Conservation (phyloP, 2,113 vertebrate genomes). For the Entomyzon cyanotis region DNA sequence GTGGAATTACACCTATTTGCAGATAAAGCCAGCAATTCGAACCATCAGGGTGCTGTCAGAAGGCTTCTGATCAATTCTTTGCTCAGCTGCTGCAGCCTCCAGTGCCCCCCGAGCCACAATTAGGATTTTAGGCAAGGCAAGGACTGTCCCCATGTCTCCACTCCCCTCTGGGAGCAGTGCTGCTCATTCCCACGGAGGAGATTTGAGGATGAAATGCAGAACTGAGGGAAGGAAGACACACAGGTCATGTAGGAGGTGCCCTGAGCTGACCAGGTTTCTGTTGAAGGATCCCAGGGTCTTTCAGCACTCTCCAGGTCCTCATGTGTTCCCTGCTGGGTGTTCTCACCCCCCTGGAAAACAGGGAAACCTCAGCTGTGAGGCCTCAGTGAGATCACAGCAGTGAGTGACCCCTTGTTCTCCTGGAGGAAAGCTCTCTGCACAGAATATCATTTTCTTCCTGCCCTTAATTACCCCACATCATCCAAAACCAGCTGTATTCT, state of each 20-base stretch:
- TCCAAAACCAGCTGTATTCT: not conserved
- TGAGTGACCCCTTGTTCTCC: not conserved
- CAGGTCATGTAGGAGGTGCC: not conserved
- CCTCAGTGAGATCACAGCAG: not conserved
- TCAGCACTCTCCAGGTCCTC: fast-evolving
- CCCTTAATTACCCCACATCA: not conserved
- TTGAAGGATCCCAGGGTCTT: not conserved
- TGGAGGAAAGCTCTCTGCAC: not conserved
- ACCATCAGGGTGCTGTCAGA: conserved; percentile 4
- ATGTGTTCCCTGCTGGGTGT: not conserved
- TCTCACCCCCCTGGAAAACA: not conserved
- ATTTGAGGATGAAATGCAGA: not conserved
- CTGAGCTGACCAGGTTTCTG: not conserved
- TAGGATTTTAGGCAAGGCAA: not conserved
- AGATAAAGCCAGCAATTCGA: conserved; percentile 18
- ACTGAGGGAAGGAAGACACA: not conserved
- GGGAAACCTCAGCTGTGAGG: not conserved
- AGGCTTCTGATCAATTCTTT: conserved; percentile 17
- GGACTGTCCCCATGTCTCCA: not conserved
- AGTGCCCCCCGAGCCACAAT: not conserved
- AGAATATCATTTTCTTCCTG: not conserved
- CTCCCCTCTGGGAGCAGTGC: not conserved
- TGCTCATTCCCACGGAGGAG: not conserved
- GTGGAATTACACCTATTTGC: conserved; percentile 30
- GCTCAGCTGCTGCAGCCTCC: not conserved